Evolutionary conservation across 2,797 vertebrate genomes (phyloP).

Genomic region (Todus mexicanus): DNA sequence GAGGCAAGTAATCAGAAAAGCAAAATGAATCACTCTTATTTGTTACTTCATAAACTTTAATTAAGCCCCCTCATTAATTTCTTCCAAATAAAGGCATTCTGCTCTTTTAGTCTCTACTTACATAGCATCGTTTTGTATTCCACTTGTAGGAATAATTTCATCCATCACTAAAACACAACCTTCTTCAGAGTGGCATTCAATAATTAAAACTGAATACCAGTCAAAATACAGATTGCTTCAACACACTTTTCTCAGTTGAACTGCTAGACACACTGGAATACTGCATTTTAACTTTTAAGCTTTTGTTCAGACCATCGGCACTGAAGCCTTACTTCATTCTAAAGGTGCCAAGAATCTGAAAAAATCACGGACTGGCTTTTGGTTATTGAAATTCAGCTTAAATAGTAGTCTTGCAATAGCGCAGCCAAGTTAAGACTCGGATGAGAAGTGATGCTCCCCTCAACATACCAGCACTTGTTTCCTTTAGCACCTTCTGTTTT

Average conservation of each 20-base stretch:
- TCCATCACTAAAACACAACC: background rate
- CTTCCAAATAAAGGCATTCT: background rate
- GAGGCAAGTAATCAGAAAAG: background rate
- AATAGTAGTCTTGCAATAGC: background rate
- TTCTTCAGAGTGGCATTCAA: background rate
- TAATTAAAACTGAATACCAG: background rate
- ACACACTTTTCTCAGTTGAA: background rate
- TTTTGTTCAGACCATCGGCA: background rate
- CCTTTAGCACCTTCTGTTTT: background rate
- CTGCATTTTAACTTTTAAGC: background rate
- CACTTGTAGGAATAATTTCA: background rate
- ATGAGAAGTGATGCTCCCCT: background rate
- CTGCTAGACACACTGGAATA: background rate
- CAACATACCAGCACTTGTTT: background rate
- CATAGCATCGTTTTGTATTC: background rate
- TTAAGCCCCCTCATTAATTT: background rate
- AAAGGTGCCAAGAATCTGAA: background rate
- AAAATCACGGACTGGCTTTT: background rate
- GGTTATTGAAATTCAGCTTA: constrained; percentile 6
- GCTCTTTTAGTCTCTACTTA: background rate
- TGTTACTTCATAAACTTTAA: constrained; percentile 6
- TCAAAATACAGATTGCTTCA: background rate
- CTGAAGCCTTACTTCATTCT: background rate
- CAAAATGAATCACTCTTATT: background rate
- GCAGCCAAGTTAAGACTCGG: background rate